Percentiles rank a stretch among this genome's conserved stretches.
phyloP scores from a whole-genome alignment of 2,888 invertebrate genomes.

The Erebia ligea region DNA sequence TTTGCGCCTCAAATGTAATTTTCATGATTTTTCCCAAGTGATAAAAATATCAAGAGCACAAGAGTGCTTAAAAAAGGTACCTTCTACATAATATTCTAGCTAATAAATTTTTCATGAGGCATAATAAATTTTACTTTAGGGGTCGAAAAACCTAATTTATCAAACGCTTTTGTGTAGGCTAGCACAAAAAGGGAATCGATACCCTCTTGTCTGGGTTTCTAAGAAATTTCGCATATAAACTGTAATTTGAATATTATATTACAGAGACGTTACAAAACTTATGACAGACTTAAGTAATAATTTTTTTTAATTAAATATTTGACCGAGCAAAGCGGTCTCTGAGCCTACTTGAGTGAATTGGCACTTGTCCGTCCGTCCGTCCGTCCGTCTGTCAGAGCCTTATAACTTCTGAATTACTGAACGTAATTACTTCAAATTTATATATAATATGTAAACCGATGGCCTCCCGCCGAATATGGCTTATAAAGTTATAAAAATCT shows the following conservation, averaged over 20 bases:
- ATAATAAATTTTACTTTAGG: neutral
- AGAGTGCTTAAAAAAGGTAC: neutral
- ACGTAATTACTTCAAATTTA: no score
- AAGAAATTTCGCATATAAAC: neutral
- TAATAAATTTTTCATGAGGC: neutral
- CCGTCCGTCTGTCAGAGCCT: no score
- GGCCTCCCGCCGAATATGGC: no score
- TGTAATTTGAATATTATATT: neutral
- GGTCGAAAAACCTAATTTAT: conserved; percentile 5
- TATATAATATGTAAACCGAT: no score
- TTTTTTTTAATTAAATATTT: neutral
- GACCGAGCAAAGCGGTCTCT: no score
- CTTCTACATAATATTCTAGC: neutral
- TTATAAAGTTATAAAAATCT: no score
- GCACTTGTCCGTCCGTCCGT: no score
- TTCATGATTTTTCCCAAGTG: no score
- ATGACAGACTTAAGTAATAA: neutral
- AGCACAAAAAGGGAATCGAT: conserved; percentile 6
- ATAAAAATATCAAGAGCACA: neutral
- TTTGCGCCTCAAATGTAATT: no score
- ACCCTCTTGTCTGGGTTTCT: conserved; percentile 12
- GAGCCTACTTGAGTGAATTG: no score
- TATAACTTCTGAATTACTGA: no score
- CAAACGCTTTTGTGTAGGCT: conserved; percentile 4
- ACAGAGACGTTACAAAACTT: neutral